phyloP scores from a whole-genome alignment of 2,888 invertebrate species.

The Suillia variegata region DNA sequence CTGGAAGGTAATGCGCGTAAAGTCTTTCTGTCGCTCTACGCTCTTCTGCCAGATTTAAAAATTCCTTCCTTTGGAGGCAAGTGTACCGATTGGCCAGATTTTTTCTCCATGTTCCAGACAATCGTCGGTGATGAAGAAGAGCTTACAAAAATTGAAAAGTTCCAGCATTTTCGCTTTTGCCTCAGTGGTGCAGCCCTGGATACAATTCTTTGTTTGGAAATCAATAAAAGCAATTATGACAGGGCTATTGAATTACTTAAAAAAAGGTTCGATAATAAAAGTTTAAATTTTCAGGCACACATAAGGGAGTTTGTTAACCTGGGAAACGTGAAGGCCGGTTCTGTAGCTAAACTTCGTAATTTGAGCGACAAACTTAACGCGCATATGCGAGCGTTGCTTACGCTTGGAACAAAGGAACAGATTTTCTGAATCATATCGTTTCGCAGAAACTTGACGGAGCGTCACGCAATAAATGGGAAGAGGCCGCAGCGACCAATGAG shows the following conservation, averaged over 20 bases:
- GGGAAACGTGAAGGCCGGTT: slow-evolving; percentile 16
- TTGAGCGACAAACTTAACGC: slow-evolving; percentile 18
- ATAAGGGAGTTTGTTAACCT: slow-evolving; percentile 19
- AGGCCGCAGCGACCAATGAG: slow-evolving; percentile 9
- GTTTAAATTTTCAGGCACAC: slow-evolving; percentile 22
- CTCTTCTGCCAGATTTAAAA: not conserved
- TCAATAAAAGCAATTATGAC: slow-evolving; percentile 19
- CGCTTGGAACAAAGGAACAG: slow-evolving; percentile 3
- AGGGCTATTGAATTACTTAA: not conserved
- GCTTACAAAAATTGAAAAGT: slow-evolving; percentile 20
- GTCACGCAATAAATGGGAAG: slow-evolving; percentile 22
- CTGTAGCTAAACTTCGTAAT: slow-evolving; percentile 18
- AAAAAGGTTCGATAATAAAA: slow-evolving; percentile 21
- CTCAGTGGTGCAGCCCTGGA: slow-evolving; percentile 15
- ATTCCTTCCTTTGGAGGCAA: not conserved
- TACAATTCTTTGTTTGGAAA: slow-evolving; percentile 21
- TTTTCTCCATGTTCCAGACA: slow-evolving; percentile 16
- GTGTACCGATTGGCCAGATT: slow-evolving; percentile 18
- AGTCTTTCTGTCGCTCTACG: not conserved
- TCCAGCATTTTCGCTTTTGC: slow-evolving; percentile 19
- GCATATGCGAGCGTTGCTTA: slow-evolving; percentile 22
- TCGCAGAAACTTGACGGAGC: slow-evolving; percentile 17
- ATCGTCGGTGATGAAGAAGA: slow-evolving; percentile 15
- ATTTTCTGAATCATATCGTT: slow-evolving; percentile 1
- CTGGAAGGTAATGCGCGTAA: not conserved